These are phyloP conservation scores for Neria commutata DNA, from an alignment of 2,888 invertebrate genomes.

Conservation along the genomic window DNA sequence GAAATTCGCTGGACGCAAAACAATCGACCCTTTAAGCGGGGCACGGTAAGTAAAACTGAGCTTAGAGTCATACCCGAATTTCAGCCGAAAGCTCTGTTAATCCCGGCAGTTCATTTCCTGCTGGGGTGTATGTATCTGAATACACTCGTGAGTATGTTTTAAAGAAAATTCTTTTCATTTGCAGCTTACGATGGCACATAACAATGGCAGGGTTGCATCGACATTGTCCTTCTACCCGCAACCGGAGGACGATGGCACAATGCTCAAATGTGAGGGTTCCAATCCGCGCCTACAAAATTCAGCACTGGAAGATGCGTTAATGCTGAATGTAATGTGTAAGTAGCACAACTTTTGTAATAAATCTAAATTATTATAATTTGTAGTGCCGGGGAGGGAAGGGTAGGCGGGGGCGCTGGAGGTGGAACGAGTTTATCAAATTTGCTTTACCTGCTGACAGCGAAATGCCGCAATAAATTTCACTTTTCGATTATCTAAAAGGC, in stretches of 20 bases:
- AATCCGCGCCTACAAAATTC: conserved; percentile 79
- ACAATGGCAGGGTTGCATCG: conserved; percentile 77
- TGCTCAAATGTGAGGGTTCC: conserved; percentile 83
- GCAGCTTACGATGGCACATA: conserved; percentile 70
- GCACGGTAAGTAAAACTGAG: conserved; percentile 78
- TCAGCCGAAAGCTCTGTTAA: no score
- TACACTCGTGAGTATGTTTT: conserved; percentile 38
- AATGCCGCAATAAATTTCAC: conserved; percentile 28
- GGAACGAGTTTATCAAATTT: conserved; percentile 7
- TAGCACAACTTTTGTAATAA: conserved; percentile 50
- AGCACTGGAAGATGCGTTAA: conserved; percentile 80
- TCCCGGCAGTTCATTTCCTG: background rate
- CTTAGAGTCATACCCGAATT: background rate
- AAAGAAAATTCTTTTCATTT: conserved; percentile 46
- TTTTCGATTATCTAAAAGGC: conserved; percentile 10
- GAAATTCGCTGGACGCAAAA: conserved; percentile 85
- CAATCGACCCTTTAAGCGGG: conserved; percentile 76
- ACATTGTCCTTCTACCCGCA: conserved; percentile 79
- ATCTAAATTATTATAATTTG: conserved; percentile 16
- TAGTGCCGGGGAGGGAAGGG: no score
- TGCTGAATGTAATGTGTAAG: conserved; percentile 89
- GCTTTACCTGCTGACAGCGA: conserved; percentile 22
- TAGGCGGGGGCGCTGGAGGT: no score
- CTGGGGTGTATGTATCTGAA: background rate
- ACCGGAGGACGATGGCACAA: conserved; percentile 84